phyloP scores from a whole-genome alignment of 2,797 vertebrate genomes.

The Cirrhinus molitorella region DNA sequence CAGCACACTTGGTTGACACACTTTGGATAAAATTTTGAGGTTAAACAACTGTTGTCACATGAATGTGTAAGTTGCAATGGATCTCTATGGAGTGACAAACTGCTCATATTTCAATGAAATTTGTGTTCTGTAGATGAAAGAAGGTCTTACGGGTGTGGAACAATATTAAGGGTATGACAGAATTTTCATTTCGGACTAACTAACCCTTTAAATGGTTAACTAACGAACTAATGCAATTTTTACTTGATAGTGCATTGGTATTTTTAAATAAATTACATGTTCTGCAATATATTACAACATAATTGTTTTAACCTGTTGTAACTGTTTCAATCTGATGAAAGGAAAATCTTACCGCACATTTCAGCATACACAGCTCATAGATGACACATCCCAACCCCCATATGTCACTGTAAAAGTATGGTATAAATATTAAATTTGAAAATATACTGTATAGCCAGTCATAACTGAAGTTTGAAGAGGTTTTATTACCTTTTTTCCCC shows the following conservation, averaged over 20 bases:
- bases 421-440: neutral
- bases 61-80: no score
- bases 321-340: neutral
- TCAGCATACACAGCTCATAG: conserved; percentile 52
- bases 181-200: neutral
- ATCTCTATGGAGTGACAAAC: no score
- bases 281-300: neutral
- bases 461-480: neutral
- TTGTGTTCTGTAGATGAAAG: no score
- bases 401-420: neutral
- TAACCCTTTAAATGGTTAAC: neutral
- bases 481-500: conserved; percentile 9
- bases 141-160: no score
- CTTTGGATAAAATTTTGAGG: no score
- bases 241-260: neutral
- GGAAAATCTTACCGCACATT: conserved; percentile 28
- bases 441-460: neutral
- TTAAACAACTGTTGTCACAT: no score
- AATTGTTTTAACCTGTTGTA: neutral
- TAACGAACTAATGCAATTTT: neutral
- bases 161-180: no score
- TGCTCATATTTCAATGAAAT: no score
- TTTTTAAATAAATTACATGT: neutral
- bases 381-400: conserved; percentile 47
- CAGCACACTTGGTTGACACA: no score